Conservation (phyloP, 2,113 vertebrate species). For the Xenopus laevis region DNA sequence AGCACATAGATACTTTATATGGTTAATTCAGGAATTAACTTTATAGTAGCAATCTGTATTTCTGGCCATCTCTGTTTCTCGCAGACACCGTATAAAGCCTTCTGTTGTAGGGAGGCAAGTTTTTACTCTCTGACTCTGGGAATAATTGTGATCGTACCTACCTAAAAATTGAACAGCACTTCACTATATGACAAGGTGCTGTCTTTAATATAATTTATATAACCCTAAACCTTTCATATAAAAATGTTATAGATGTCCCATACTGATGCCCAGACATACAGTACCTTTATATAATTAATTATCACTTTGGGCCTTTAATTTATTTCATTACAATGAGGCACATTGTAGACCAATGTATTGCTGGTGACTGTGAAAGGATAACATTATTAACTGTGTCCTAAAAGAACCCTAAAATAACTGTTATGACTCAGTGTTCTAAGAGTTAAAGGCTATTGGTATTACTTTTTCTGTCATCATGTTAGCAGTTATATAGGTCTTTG, state of each 20-base stretch:
- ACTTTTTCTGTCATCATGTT: too few species aligned
- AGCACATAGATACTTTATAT: conserved; percentile 7
- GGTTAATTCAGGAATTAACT: conserved; percentile 34
- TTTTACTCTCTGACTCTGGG: conserved; percentile 19
- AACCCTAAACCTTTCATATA: background rate
- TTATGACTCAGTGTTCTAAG: too few species aligned
- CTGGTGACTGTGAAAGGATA: too few species aligned
- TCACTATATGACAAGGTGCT: background rate
- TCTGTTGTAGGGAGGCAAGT: conserved; percentile 3
- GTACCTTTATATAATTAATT: too few species aligned
- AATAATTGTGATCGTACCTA: conserved; percentile 10
- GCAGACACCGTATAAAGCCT: background rate
- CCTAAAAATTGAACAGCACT: background rate
- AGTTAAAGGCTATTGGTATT: too few species aligned
- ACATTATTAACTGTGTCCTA: too few species aligned
- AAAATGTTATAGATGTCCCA: background rate
- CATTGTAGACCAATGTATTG: too few species aligned
- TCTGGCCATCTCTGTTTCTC: conserved; percentile 22
- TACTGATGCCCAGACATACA: background rate
- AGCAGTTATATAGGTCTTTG: too few species aligned
- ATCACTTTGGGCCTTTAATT: too few species aligned
- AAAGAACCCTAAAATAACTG: too few species aligned
- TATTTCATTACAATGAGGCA: too few species aligned
- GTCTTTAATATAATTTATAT: background rate
- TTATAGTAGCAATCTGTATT: conserved; percentile 16